A percentile compares a stretch with the other conserved stretches of the same genome.
Conservation (phyloP, 2,113 vertebrate species). For the Meriones unguiculatus region DNA sequence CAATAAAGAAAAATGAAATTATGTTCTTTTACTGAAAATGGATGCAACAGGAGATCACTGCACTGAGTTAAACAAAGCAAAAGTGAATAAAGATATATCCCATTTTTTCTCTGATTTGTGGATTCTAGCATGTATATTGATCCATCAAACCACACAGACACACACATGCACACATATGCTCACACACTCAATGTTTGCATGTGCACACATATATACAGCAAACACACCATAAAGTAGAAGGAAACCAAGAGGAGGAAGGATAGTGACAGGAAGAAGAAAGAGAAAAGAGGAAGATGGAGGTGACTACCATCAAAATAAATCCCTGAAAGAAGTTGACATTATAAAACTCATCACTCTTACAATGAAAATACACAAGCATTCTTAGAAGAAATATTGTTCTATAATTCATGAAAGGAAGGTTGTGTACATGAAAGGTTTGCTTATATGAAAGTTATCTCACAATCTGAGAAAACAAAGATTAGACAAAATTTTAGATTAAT, state of each 20-base stretch:
- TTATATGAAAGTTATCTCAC: not conserved
- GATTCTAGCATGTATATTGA: not conserved
- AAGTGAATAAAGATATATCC: not conserved
- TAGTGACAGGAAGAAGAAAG: not conserved
- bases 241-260: not conserved
- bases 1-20: not conserved
- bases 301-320: not conserved
- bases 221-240: not conserved
- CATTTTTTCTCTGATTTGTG: not conserved
- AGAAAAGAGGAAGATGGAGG: not conserved
- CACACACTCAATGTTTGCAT: not conserved
- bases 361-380: not conserved
- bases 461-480: not conserved
- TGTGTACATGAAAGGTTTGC: not conserved
- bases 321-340: not conserved
- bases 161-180: not conserved
- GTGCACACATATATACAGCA: not conserved
- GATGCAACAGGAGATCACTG: not conserved
- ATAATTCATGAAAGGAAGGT: not conserved
- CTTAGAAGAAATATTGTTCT: not conserved
- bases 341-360: not conserved
- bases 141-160: not conserved
- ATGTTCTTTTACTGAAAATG: not conserved
- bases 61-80: not conserved
- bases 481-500: not conserved